These are phyloP conservation scores for Sitophilus oryzae DNA, from an alignment of 1,140 invertebrate genomes.

Conservation along the genomic window DNA sequence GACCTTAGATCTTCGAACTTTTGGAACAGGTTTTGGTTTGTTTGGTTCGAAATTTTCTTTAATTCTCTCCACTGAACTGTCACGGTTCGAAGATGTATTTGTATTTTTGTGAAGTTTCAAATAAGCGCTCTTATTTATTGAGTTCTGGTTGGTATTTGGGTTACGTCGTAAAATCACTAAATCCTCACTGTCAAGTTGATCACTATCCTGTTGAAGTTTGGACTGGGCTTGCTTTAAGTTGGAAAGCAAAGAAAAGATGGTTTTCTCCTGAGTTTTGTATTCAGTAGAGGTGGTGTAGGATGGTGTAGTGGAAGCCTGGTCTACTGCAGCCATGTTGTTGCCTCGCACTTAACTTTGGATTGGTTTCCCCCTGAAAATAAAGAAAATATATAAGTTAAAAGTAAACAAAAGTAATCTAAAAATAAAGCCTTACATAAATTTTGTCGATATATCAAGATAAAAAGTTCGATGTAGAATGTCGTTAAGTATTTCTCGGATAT, in stretches of 20 bases:
- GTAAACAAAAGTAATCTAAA: neutral
- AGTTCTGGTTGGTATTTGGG: conserved; percentile 13
- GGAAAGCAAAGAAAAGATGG: conserved; percentile 16
- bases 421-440: conserved; percentile 4
- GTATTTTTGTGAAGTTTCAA: conserved; percentile 31
- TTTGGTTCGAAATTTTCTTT: conserved; percentile 31
- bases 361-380: conserved; percentile 23
- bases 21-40: conserved; percentile 4
- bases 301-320: neutral
- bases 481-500: no score
- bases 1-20: conserved; percentile 7
- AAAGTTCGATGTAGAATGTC: no score
- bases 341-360: neutral
- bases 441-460: neutral
- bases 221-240: conserved; percentile 2
- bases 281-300: neutral
- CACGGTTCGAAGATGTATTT: conserved; percentile 21
- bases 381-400: conserved; percentile 6
- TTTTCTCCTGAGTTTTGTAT: conserved; percentile 8
- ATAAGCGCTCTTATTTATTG: conserved; percentile 32
- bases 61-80: conserved; percentile 22
- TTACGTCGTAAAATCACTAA: conserved; percentile 24
- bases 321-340: conserved; percentile 11
- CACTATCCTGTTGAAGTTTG: neutral
- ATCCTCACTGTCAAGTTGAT: conserved; percentile 21